phyloP scores from a whole-genome alignment of 2,888 invertebrate genomes.

The Ormyrus labotus region DNA sequence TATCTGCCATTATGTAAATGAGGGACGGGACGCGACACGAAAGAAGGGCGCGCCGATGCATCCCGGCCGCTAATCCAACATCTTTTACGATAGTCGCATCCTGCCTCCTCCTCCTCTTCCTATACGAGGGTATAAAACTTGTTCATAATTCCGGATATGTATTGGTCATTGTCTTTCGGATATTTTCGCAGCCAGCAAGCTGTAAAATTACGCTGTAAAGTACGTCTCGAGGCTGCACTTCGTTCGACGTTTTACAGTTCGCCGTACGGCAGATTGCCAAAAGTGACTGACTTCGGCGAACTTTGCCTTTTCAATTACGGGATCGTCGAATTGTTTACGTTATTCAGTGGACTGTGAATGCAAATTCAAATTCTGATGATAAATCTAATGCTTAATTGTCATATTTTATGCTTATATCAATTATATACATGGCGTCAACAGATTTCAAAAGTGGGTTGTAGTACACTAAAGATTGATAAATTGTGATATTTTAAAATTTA shows the following conservation, averaged over 20 bases:
- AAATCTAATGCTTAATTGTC: too few species aligned
- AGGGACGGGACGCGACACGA: conserved; percentile 17
- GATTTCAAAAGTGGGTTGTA: too few species aligned
- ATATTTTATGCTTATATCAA: too few species aligned
- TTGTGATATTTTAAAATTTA: too few species aligned
- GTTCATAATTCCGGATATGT: conserved; percentile 5
- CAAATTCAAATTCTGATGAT: too few species aligned
- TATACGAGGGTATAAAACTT: not conserved
- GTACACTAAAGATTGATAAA: too few species aligned
- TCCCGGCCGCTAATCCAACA: conserved; percentile 22
- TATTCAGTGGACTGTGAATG: too few species aligned
- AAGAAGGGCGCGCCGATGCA: conserved; percentile 2
- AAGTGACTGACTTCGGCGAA: conserved; percentile 1
- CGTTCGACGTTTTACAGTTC: conserved; percentile 15
- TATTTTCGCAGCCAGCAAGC: conserved; percentile 15
- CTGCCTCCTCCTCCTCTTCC: not conserved
- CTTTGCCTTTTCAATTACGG: not conserved
- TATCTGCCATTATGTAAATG: conserved; percentile 44
- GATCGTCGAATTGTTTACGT: too few species aligned
- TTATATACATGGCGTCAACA: too few species aligned
- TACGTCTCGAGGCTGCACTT: not conserved
- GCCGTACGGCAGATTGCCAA: not conserved
- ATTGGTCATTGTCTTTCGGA: conserved; percentile 8
- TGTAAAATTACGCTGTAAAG: conserved; percentile 26
- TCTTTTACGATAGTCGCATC: conserved; percentile 25